Evolutionary conservation across 2,888 invertebrate genomes (phyloP).

Genomic region (Helobdella robusta): DNA sequence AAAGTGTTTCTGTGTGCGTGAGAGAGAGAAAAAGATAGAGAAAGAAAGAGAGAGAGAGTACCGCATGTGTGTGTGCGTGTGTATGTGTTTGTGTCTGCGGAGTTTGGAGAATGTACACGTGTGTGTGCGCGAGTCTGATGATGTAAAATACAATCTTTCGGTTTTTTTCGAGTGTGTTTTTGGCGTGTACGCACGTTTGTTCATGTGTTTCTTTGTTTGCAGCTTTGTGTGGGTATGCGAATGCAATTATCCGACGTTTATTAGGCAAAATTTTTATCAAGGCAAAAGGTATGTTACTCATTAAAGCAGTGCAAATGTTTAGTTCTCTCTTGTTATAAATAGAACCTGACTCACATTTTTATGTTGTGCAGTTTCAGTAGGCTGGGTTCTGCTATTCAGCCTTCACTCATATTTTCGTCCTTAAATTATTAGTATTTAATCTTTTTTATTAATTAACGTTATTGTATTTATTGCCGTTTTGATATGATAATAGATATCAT

Average conservation of each 20-base stretch:
- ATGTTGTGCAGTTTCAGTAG: neutral
- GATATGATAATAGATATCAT: neutral
- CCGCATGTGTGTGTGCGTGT: conserved; percentile 10
- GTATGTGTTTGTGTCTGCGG: conserved; percentile 12
- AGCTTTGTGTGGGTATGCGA: no score
- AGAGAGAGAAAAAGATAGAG: neutral
- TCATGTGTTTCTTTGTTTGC: no score
- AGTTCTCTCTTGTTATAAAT: no score
- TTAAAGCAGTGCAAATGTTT: no score
- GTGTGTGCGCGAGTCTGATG: neutral
- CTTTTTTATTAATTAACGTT: no score
- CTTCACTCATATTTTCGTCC: neutral
- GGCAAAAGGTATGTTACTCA: no score
- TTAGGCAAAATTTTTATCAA: no score
- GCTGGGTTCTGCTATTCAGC: neutral
- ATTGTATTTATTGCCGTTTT: neutral
- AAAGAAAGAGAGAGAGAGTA: neutral
- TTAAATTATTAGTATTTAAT: neutral
- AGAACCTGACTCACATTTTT: no score
- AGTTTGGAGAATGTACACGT: neutral
- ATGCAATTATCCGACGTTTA: no score
- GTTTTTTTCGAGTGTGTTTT: no score
- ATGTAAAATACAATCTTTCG: neutral
- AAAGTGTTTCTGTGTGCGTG: conserved; percentile 8
- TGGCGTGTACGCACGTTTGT: no score